A percentile compares a stretch with the other conserved stretches of the same genome.
Conservation (phyloP, 2,797 vertebrate species). For the Bovichtus variegatus region DNA sequence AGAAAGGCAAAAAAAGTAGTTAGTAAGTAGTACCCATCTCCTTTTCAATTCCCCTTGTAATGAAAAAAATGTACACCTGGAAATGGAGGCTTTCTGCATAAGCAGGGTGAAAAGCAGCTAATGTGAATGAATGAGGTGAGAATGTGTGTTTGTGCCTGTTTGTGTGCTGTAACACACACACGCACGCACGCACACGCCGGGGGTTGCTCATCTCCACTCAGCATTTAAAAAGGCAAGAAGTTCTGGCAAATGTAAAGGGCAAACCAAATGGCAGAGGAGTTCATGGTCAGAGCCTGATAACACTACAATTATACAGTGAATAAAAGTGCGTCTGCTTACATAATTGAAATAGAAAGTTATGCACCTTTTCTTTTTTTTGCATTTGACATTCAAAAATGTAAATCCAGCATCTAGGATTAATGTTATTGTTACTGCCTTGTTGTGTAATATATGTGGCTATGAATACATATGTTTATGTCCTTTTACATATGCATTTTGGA, state of each 20-base stretch:
- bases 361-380: constrained; percentile 44
- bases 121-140: constrained; percentile 72
- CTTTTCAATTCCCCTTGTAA: constrained; percentile 84
- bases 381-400: constrained; percentile 35
- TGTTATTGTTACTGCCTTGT: background rate
- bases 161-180: constrained; percentile 8
- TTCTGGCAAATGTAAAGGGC: constrained; percentile 64
- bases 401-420: background rate
- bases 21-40: constrained; percentile 75
- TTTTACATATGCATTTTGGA: background rate
- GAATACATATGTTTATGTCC: background rate
- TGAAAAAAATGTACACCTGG: constrained; percentile 83
- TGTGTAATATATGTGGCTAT: constrained; percentile 1
- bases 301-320: constrained; percentile 42
- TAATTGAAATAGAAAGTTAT: constrained; percentile 13
- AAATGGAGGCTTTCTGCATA: constrained; percentile 82
- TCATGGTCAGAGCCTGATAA: constrained; percentile 58
- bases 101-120: constrained; percentile 72
- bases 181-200: background rate
- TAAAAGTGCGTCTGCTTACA: constrained; percentile 25
- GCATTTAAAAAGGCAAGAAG: constrained; percentile 67
- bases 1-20: constrained; percentile 70
- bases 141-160: constrained; percentile 58
- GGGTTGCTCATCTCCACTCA: constrained; percentile 40
- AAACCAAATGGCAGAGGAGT: constrained; percentile 61